Conservation (phyloP, 2,888 invertebrate genomes). For the Galerucella calmariensis region DNA sequence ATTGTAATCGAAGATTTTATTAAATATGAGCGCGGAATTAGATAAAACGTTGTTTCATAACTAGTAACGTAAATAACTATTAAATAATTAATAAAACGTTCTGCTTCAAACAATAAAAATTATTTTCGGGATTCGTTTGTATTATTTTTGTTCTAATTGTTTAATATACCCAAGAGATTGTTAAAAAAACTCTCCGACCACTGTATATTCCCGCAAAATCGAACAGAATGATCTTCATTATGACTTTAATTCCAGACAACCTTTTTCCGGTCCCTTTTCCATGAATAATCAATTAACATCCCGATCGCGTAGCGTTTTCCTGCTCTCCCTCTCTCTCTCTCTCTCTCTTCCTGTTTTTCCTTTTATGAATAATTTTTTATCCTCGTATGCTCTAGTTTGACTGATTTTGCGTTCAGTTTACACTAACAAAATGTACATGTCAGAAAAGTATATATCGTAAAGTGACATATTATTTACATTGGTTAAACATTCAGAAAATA, state of each 20-base stretch:
- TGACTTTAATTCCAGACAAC: slow-evolving; percentile 32
- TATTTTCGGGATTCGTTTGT: not conserved
- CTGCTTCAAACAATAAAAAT: not conserved
- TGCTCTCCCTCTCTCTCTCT: slow-evolving; percentile 17
- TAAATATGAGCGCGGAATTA: too few relatives aligned
- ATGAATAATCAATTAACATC: slow-evolving; percentile 32
- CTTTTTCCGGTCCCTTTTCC: slow-evolving; percentile 30
- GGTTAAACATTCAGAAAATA: too few relatives aligned
- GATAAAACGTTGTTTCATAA: too few relatives aligned
- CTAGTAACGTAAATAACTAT: too few relatives aligned
- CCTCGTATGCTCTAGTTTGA: slow-evolving; percentile 19
- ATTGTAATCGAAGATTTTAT: too few relatives aligned
- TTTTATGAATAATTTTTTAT: slow-evolving; percentile 35
- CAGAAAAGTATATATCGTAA: too few relatives aligned
- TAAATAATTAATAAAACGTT: not conserved
- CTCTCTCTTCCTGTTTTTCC: slow-evolving; percentile 28
- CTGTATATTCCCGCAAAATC: slow-evolving; percentile 23
- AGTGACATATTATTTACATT: too few relatives aligned
- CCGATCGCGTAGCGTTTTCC: slow-evolving; percentile 25
- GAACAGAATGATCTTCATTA: slow-evolving; percentile 31
- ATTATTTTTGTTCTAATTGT: not conserved
- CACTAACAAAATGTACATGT: not conserved
- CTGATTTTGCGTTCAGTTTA: slow-evolving; percentile 7
- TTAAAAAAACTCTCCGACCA: slow-evolving; percentile 5
- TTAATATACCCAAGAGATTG: not conserved